Evolutionary conservation across 1,140 invertebrate species (phyloP), one percentile per base, ranked within the genome.

Genomic region (Formica exsecta): DNA sequence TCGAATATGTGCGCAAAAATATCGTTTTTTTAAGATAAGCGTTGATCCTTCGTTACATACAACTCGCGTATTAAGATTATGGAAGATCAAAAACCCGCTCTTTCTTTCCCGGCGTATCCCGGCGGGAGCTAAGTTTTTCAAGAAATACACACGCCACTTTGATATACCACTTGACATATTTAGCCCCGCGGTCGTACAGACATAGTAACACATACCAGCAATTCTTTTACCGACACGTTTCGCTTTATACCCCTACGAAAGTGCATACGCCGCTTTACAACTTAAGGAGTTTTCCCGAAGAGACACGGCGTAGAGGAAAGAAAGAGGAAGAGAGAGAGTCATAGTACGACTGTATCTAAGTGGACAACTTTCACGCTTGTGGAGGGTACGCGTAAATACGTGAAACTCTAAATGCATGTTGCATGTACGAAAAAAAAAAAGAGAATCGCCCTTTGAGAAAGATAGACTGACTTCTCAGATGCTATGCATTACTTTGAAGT

Each of bases 251-350:
- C 74, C 54, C 80, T 88, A 88, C 70, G 81, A 89, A 91, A 91
- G 90, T 92, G 91, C 89, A 91, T 86, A 85, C 87, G 87, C 86
- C 84, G 88, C 87, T 92, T 92, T 92, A 92, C 87, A 90, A 86
- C 91, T 74, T 59, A 90, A 91, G 91, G 89, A 92, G 87, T 91
- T 92, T 36, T 86, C 76, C 88, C 59, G 61, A 36, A 57, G 86
- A 83, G 73, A 84, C 77, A 70, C 59, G 59, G 51, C 25, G 22
- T 9, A 51, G 11, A 85, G 29, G 44, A 13, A 32, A 70, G 80
- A 25, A 8, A 48, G 16, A 80, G n/a, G 54, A 8, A 41, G 64
- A 84, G 32, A 66, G 11, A 44, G 9, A 25, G 54, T 74, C 73
- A 80, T 70, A 61, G 29, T 48, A 36, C 13, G 25, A 62, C 54